Percentiles rank a stretch among this genome's conserved stretches.
Conservation (phyloP, 2,888 invertebrate genomes). For the Podotricha telesiphe region DNA sequence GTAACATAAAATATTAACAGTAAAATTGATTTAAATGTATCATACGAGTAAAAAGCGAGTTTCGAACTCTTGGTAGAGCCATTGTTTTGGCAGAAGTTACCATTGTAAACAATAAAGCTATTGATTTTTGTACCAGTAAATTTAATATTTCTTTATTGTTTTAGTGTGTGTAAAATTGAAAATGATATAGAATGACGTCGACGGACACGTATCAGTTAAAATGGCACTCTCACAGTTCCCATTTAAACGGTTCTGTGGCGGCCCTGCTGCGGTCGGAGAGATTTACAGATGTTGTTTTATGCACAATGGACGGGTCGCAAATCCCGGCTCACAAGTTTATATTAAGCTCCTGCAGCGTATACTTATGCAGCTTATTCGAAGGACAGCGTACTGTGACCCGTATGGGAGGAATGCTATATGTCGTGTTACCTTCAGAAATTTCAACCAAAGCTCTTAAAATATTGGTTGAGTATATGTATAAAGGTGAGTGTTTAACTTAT, state of each 20-base stretch:
- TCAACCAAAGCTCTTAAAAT: conserved; percentile 91
- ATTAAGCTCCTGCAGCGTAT: conserved; percentile 90
- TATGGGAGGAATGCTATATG: conserved; percentile 84
- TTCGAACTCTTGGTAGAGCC: conserved; percentile 16
- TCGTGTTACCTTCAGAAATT: conserved; percentile 92
- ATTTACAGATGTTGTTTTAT: conserved; percentile 91
- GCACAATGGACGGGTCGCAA: conserved; percentile 90
- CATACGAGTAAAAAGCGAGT: conserved; percentile 21
- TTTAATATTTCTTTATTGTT: conserved; percentile 15
- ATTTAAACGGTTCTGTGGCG: conserved; percentile 92
- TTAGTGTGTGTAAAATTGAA: conserved; percentile 35
- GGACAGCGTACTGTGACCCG: conserved; percentile 74
- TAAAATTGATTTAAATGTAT: neutral
- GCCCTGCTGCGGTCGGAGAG: conserved; percentile 90
- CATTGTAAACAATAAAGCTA: conserved; percentile 31
- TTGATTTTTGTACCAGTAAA: conserved; percentile 1
- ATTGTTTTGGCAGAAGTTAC: conserved; percentile 26
- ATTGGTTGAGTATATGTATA: conserved; percentile 94
- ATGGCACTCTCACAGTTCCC: conserved; percentile 93
- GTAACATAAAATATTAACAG: neutral
- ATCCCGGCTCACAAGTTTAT: conserved; percentile 94
- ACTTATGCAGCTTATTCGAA: conserved; percentile 74
- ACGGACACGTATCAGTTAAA: conserved; percentile 93
- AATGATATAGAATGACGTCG: conserved; percentile 67
- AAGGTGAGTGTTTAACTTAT: conserved; percentile 50